A percentile compares a stretch with the other conserved stretches of the same genome.
Conservation (phyloP, 1,140 invertebrate species). For the Procambarus virginalis region DNA sequence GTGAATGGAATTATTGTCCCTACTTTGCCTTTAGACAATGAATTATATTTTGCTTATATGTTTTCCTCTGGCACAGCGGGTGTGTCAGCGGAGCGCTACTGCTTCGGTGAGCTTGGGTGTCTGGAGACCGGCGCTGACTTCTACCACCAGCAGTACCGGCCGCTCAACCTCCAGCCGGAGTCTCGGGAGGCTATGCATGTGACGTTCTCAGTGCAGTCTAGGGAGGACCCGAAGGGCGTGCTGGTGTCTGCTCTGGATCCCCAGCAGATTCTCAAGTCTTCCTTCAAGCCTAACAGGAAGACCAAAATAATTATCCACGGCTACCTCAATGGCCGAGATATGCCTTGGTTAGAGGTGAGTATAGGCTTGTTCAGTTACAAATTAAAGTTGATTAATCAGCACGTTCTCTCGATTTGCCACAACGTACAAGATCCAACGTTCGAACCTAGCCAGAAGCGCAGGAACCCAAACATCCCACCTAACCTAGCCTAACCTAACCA, state of each 20-base stretch:
- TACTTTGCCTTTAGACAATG: no score
- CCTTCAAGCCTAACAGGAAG: constrained; percentile 22
- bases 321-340: constrained; percentile 32
- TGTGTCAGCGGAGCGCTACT: background rate
- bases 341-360: constrained; percentile 47
- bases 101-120: constrained; percentile 37
- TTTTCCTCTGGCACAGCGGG: background rate
- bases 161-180: constrained; percentile 27
- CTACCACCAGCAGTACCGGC: constrained; percentile 6
- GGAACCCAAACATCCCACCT: no score
- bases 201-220: constrained; percentile 9
- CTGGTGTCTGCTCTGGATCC: constrained; percentile 1
- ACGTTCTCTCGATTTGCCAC: no score
- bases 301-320: constrained; percentile 53
- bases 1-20: no score
- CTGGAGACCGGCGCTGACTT: constrained; percentile 14
- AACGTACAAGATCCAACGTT: no score
- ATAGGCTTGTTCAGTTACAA: no score
- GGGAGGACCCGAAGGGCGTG: constrained; percentile 22
- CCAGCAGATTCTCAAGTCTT: background rate
- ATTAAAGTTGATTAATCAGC: no score
- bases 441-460: no score
- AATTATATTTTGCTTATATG: no score
- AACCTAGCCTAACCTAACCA: no score
- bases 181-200: constrained; percentile 18